Percentiles rank a stretch among this genome's conserved stretches.
Evolutionary conservation across 2,888 invertebrate species (phyloP).

Genomic region (Argynnis bischoffii): DNA sequence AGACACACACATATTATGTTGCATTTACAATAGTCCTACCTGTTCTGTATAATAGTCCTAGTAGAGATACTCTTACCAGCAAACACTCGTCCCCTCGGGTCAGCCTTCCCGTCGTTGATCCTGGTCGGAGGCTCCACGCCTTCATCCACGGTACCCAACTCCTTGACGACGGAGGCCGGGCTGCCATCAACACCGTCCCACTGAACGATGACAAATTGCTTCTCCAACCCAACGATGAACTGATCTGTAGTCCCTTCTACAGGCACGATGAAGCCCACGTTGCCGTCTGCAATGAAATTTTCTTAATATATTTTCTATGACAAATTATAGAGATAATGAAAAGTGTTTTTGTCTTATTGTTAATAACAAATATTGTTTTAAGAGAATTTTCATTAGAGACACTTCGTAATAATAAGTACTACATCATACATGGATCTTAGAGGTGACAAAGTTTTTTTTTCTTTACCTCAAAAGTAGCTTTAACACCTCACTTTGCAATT

Average conservation of each 20-base stretch:
- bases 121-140: constrained; percentile 80
- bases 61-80: constrained; percentile 72
- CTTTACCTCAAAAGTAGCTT: too few relatives aligned
- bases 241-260: constrained; percentile 82
- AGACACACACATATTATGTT: not conserved
- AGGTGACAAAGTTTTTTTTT: too few relatives aligned
- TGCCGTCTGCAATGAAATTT: constrained; percentile 53
- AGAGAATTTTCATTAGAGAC: too few relatives aligned
- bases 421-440: not conserved
- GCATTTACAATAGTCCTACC: too few relatives aligned
- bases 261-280: constrained; percentile 83
- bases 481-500: too few relatives aligned
- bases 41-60: too few relatives aligned
- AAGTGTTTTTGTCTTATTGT: not conserved
- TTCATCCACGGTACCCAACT: constrained; percentile 81
- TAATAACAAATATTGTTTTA: not conserved
- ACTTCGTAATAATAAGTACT: too few relatives aligned
- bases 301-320: not conserved
- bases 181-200: constrained; percentile 85
- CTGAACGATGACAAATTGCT: constrained; percentile 82
- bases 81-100: constrained; percentile 88
- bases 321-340: not conserved
- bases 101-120: constrained; percentile 91
- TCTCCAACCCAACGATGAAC: constrained; percentile 85
- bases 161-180: constrained; percentile 67